A percentile compares a stretch with the other conserved stretches of the same genome.
These are phyloP conservation scores for Drosophila nannoptera DNA, from an alignment of 1,140 invertebrate genomes.

Conservation along the genomic window DNA sequence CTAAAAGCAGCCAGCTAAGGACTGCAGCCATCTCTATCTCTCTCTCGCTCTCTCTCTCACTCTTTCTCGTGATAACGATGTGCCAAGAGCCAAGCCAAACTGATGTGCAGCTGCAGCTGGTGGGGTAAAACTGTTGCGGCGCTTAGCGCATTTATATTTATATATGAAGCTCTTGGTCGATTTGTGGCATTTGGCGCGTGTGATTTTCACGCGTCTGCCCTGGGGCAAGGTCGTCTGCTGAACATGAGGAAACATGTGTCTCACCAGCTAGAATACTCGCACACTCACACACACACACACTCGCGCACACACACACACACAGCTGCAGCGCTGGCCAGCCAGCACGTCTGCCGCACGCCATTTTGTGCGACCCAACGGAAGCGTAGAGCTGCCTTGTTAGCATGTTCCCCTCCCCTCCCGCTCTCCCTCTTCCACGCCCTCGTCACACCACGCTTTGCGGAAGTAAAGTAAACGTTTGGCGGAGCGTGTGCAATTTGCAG, in stretches of 20 bases:
- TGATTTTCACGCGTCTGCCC: slow-evolving; percentile 34
- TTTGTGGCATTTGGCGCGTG: slow-evolving; percentile 45
- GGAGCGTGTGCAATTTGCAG: slow-evolving; percentile 27
- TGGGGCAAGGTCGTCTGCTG: slow-evolving; percentile 42
- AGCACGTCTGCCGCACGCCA: slow-evolving; percentile 47
- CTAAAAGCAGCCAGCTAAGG: slow-evolving; percentile 22
- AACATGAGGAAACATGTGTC: slow-evolving; percentile 66
- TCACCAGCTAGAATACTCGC: slow-evolving; percentile 11
- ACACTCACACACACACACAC: slow-evolving; percentile 18
- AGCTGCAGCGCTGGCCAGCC: slow-evolving; percentile 6
- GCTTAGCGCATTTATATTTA: slow-evolving; percentile 53
- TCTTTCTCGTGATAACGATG: too few species aligned
- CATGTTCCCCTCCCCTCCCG: background rate
- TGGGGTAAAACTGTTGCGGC: slow-evolving; percentile 45
- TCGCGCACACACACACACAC: slow-evolving; percentile 17
- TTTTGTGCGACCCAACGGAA: slow-evolving; percentile 43
- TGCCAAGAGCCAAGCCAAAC: too few species aligned
- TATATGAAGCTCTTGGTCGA: slow-evolving; percentile 4
- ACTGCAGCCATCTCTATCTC: slow-evolving; percentile 24
- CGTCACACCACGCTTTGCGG: slow-evolving; percentile 19
- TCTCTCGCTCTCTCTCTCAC: background rate
- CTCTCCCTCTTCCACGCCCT: background rate
- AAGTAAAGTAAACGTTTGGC: slow-evolving; percentile 33
- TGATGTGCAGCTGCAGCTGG: background rate
- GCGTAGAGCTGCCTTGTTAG: slow-evolving; percentile 2